Evolutionary conservation across 2,797 vertebrate genomes (phyloP).

Genomic region (Poeciliopsis turneri): DNA sequence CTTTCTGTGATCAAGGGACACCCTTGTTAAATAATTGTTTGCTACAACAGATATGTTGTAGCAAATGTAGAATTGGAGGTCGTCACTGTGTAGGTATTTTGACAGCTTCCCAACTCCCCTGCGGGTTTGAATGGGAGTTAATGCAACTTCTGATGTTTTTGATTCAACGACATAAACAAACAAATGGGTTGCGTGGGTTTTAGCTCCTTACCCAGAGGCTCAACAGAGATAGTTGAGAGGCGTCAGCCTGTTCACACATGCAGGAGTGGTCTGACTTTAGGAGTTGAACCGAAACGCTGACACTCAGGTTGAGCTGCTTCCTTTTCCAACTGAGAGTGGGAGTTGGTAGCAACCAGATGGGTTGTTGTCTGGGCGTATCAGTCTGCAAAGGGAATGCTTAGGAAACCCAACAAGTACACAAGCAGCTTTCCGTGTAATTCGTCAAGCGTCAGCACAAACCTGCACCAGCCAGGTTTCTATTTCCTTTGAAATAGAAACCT

Average conservation of each 20-base stretch:
- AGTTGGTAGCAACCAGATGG: slow-evolving; percentile 34
- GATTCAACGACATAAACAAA: background rate
- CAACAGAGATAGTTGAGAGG: background rate
- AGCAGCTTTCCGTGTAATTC: background rate
- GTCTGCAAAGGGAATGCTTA: slow-evolving; percentile 12
- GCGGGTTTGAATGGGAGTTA: background rate
- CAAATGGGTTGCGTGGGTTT: background rate
- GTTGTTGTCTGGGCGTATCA: slow-evolving; percentile 42
- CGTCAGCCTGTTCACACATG: background rate
- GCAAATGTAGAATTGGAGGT: background rate
- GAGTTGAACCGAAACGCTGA: background rate
- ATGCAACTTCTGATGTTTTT: background rate
- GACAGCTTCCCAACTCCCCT: background rate
- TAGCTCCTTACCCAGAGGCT: background rate
- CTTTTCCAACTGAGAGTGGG: slow-evolving; percentile 30
- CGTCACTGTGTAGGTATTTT: background rate
- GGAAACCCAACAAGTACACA: background rate
- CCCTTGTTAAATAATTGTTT: too few relatives aligned
- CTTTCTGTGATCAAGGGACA: background rate
- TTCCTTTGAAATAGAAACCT: slow-evolving; percentile 10
- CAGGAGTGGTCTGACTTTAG: background rate
- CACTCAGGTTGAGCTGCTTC: slow-evolving; percentile 22
- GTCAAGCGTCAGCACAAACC: background rate
- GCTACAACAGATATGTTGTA: background rate
- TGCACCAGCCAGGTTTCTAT: background rate